Evolutionary conservation across 2,113 vertebrate genomes (phyloP), one percentile per base, ranked within the genome.

Genomic region (Vombatus ursinus): DNA sequence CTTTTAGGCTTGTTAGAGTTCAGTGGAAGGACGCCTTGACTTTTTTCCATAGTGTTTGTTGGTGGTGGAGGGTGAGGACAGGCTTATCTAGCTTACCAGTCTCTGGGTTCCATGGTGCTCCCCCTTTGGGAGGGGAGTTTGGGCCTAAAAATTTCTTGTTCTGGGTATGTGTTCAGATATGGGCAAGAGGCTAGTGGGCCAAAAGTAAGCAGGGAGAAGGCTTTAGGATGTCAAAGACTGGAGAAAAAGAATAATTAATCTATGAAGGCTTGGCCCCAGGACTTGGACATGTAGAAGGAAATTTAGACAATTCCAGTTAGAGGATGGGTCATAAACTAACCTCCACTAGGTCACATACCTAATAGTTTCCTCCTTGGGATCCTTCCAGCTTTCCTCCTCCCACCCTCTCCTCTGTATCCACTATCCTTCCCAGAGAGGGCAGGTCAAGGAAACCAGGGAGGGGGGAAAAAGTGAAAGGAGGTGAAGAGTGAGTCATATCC

Each of bases 401-500:
- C 48, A 19, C 50, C 91, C 52, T 94, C 61, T 52, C 94, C 61
- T 52, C 48, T 94, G 26, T 89, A 95, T 8, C n/a, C 28, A 50
- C 7, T 68, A 31, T 93, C 51, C 89, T 94, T 95, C 50, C 28
- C 37, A 94, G 77, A 94, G 44, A 95, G 47, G 44, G 90, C 19
- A 31, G 37, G 19, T 91, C 50, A 48, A 22, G 61, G 93, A 96
- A 61, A 90, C 8, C 2, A 24, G 50, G 14, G n/a, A 28, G 52
- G 28, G 50, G 52, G 51, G 91, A 90, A 53, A 53, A 95, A 94
- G 89, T 91, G 89, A 89, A 52, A 23, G 44, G n/a, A 61, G 24
- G 31, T 92, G 89, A 90, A 24, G 8, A 94, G 53, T 92, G 93
- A 93, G 48, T 91, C 52, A 53, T 61, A 53, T 84, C 54, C 90